These are phyloP conservation scores for Microtus richardsoni DNA, from an alignment of 2,113 vertebrate genomes.

Conservation along the genomic window DNA sequence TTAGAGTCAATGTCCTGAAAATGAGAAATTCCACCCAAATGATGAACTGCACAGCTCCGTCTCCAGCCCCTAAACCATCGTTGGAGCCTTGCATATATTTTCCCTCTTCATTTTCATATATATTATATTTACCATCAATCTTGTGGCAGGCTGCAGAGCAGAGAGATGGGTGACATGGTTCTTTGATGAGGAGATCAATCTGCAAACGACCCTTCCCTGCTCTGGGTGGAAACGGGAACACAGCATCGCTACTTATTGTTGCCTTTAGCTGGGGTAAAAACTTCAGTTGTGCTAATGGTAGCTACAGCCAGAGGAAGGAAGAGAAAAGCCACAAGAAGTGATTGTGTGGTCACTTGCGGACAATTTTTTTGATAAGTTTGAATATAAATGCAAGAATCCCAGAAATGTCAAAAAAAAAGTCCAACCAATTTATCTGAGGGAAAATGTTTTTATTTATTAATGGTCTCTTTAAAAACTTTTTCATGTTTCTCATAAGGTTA, in stretches of 20 bases:
- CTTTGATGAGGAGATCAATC: conserved; percentile 60
- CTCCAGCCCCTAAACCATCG: conserved; percentile 60
- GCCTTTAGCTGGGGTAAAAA: neutral
- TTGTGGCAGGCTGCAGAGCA: conserved; percentile 58
- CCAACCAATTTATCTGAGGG: conserved; percentile 46
- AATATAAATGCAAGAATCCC: conserved; percentile 27
- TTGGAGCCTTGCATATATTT: conserved; percentile 69
- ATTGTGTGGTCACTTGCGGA: conserved; percentile 5
- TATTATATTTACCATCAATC: conserved; percentile 70
- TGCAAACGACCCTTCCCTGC: conserved; percentile 16
- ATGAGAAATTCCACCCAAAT: conserved; percentile 79
- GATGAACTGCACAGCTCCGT: conserved; percentile 44
- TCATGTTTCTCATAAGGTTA: conserved; percentile 30
- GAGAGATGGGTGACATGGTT: conserved; percentile 59
- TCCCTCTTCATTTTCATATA: conserved; percentile 76
- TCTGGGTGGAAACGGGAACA: neutral
- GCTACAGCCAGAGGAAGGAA: conserved; percentile 30
- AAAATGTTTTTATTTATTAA: conserved; percentile 71
- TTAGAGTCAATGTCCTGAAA: conserved; percentile 79
- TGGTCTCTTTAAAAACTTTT: conserved; percentile 22
- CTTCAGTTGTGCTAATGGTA: conserved; percentile 13
- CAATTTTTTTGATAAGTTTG: conserved; percentile 43
- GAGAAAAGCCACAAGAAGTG: neutral
- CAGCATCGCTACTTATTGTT: neutral
- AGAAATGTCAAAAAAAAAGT: conserved; percentile 46